These are phyloP conservation scores for Melieria crassipennis DNA, from an alignment of 2,888 invertebrate species.

Conservation along the genomic window DNA sequence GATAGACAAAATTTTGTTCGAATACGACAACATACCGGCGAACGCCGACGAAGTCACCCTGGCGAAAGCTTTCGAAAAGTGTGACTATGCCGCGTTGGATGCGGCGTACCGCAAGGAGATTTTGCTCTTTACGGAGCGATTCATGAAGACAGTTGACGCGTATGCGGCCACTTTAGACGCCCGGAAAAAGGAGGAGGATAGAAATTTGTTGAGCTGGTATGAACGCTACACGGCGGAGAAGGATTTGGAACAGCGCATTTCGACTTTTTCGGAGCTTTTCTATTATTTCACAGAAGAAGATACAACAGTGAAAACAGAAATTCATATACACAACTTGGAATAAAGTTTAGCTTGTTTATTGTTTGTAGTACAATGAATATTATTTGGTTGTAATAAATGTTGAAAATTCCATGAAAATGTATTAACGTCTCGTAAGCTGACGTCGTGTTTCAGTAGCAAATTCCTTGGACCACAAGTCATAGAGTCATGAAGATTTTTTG, in stretches of 20 bases:
- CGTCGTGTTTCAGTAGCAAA: no score
- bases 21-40: not conserved
- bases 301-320: no score
- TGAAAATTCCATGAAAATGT: no score
- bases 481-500: no score
- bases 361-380: no score
- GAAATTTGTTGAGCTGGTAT: not conserved
- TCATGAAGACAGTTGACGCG: not conserved
- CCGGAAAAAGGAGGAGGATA: not conserved
- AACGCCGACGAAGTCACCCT: not conserved
- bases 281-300: not conserved
- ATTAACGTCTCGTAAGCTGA: no score
- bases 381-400: no score
- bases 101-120: not conserved
- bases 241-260: slow-evolving; percentile 6
- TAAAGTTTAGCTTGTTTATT: no score
- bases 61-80: slow-evolving; percentile 1
- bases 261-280: slow-evolving; percentile 5
- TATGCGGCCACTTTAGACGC: not conserved
- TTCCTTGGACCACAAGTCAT: no score
- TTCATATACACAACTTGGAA: no score
- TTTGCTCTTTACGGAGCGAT: no score
- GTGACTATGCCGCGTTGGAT: not conserved
- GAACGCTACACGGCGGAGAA: not conserved
- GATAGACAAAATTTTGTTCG: not conserved